phyloP scores from a whole-genome alignment of 2,888 invertebrate species.

The Pristionchus mayeri region DNA sequence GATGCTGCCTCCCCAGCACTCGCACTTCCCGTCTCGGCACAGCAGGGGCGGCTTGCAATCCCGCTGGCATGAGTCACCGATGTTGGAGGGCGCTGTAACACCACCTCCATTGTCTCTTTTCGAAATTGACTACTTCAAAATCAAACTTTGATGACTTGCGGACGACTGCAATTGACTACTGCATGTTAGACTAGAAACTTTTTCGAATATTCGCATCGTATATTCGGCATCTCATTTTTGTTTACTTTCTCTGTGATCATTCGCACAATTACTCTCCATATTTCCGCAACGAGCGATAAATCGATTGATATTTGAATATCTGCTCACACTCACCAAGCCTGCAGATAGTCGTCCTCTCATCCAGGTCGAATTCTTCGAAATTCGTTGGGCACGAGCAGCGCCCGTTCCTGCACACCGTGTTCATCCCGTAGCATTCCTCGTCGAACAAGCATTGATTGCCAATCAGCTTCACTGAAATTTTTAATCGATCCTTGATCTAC shows the following conservation, averaged over 20 bases:
- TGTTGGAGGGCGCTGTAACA: constrained; percentile 74
- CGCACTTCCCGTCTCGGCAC: constrained; percentile 75
- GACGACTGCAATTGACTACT: too few relatives aligned
- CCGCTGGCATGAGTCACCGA: constrained; percentile 74
- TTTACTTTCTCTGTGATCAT: too few relatives aligned
- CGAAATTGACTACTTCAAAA: too few relatives aligned
- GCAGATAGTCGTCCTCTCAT: constrained; percentile 71
- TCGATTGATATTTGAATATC: too few relatives aligned
- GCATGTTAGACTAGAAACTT: too few relatives aligned
- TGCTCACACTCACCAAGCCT: constrained; percentile 72
- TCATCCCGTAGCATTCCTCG: constrained; percentile 76
- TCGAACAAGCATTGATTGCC: constrained; percentile 74
- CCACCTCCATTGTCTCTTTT: too few relatives aligned
- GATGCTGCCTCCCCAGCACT: constrained; percentile 76
- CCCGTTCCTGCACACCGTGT: constrained; percentile 73
- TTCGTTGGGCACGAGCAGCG: constrained; percentile 75
- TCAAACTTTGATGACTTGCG: too few relatives aligned
- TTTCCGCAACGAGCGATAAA: too few relatives aligned
- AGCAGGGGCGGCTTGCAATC: constrained; percentile 76
- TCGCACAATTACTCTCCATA: too few relatives aligned
- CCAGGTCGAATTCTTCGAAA: constrained; percentile 75
- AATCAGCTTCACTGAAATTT: constrained; percentile 74
- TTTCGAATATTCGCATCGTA: too few relatives aligned
- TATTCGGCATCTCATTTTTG: too few relatives aligned
- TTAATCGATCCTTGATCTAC: background rate